phyloP scores from a whole-genome alignment of 2,113 vertebrate genomes.

The Manacus vitellinus region DNA sequence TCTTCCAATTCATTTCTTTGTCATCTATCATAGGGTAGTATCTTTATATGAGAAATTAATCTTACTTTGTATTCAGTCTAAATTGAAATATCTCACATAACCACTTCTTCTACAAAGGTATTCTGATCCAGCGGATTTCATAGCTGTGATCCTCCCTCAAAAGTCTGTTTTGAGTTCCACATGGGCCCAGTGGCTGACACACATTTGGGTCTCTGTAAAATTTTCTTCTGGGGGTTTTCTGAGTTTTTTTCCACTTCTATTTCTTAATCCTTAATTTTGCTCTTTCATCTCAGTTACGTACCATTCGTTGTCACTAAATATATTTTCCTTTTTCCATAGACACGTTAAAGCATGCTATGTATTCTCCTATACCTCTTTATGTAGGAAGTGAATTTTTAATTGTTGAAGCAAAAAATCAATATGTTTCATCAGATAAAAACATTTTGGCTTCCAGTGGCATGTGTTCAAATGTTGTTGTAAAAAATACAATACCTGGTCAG shows the following conservation, averaged over 20 bases:
- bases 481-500: not conserved
- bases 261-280: not conserved
- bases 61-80: not conserved
- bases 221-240: not conserved
- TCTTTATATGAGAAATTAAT: not conserved
- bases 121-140: not conserved
- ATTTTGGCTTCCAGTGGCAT: not conserved
- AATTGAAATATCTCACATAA: not conserved
- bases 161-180: not conserved
- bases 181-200: not conserved
- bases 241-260: not conserved
- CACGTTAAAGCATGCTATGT: not conserved
- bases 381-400: not conserved
- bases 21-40: not conserved
- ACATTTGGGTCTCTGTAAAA: not conserved
- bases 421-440: not conserved
- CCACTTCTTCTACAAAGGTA: not conserved
- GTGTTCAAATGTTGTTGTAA: not conserved
- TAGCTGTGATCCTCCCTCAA: not conserved
- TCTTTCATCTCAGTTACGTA: not conserved
- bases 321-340: not conserved
- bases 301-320: not conserved
- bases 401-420: not conserved
- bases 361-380: not conserved
- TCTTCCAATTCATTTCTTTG: not conserved